These are phyloP conservation scores for Thereva nobilitata DNA, from an alignment of 2,888 invertebrate species.

Conservation along the genomic window DNA sequence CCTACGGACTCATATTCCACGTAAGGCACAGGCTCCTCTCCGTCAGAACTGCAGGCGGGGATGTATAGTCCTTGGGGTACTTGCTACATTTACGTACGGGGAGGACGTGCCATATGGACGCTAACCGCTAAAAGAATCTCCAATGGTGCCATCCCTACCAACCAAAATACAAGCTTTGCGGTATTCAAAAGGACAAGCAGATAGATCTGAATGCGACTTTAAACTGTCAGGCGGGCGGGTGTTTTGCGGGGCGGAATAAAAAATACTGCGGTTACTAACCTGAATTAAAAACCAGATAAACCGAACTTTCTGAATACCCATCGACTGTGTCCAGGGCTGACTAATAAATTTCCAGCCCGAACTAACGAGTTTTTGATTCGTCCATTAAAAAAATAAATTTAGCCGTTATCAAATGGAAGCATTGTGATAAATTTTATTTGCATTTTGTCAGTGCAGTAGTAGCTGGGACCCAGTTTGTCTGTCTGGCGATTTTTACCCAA, in stretches of 20 bases:
- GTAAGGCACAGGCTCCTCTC: no score
- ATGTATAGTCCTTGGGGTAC: conserved; percentile 15
- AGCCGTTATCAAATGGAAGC: conserved; percentile 29
- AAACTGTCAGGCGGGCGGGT: not conserved
- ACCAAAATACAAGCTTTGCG: conserved; percentile 17
- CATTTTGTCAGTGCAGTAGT: not conserved
- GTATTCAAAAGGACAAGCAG: conserved; percentile 29
- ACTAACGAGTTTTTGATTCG: conserved; percentile 34
- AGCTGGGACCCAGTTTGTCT: not conserved
- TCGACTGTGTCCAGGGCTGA: not conserved
- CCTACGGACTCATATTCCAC: not conserved
- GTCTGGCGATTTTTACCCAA: conserved; percentile 1
- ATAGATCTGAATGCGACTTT: not conserved
- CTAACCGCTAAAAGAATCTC: conserved; percentile 31
- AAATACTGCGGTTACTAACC: not conserved
- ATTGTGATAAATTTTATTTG: conserved; percentile 20
- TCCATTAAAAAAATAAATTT: conserved; percentile 35
- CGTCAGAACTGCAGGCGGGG: no score
- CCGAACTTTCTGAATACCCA: no score
- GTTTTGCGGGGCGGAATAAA: conserved; percentile 26
- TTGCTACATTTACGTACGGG: conserved; percentile 24
- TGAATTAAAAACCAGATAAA: no score
- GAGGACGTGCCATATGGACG: conserved; percentile 16
- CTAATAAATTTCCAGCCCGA: conserved; percentile 27
- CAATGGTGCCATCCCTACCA: conserved; percentile 19